Conservation (phyloP, 2,888 invertebrate species). For the Lamellibrachia columna region DNA sequence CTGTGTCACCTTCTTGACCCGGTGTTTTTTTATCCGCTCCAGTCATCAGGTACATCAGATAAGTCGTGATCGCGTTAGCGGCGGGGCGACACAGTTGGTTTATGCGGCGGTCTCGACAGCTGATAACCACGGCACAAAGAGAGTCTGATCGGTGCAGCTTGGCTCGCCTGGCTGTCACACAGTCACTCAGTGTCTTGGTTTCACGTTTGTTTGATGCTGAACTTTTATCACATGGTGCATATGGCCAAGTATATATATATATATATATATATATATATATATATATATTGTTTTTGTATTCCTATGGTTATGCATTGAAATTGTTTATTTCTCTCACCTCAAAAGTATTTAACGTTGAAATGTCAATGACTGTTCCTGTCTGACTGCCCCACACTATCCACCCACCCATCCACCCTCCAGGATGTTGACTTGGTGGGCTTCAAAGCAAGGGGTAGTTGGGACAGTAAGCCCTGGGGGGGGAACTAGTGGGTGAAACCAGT, state of each 20-base stretch:
- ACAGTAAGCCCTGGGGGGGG: not conserved
- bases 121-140: conserved; percentile 6
- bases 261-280: too few relatives aligned
- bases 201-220: not conserved
- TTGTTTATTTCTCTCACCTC: not conserved
- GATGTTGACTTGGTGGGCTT: not conserved
- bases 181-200: not conserved
- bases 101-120: not conserved
- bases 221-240: too few relatives aligned
- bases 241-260: too few relatives aligned
- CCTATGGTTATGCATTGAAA: not conserved
- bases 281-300: too few relatives aligned
- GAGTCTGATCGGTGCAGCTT: not conserved
- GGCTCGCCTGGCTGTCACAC: not conserved
- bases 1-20: not conserved
- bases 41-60: not conserved
- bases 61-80: not conserved
- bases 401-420: not conserved
- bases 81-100: not conserved
- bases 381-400: not conserved
- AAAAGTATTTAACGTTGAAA: not conserved
- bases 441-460: not conserved
- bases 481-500: not conserved
- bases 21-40: not conserved
- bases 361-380: not conserved